Evolutionary conservation across 2,797 vertebrate genomes (phyloP).

Genomic region (Crenichthys baileyi): DNA sequence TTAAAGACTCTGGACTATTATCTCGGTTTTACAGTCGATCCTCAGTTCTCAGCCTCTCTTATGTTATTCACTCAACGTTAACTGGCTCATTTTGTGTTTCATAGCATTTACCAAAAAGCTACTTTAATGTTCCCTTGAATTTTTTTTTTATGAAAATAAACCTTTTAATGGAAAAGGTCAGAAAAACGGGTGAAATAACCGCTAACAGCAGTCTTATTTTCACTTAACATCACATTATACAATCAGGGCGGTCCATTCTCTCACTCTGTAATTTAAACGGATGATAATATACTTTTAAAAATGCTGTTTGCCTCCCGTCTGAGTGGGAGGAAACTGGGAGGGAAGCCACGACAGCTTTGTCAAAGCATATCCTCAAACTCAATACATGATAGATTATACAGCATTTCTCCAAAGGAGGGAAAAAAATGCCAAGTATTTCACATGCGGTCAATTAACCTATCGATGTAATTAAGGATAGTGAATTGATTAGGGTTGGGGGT

Average conservation of each 20-base stretch:
- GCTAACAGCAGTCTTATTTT: background rate
- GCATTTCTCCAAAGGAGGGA: conserved; percentile 43
- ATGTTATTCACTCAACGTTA: no score
- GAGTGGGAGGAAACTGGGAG: conserved; percentile 13
- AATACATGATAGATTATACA: conserved; percentile 57
- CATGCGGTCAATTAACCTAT: conserved; percentile 79
- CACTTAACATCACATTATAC: background rate
- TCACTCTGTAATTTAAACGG: background rate
- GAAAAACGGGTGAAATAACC: background rate
- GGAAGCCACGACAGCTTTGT: conserved; percentile 28
- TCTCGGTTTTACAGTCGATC: background rate
- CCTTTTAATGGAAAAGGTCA: background rate
- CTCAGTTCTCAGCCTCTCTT: background rate
- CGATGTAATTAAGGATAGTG: conserved; percentile 78
- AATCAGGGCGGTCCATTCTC: background rate
- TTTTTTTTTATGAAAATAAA: background rate
- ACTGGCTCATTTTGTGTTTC: background rate
- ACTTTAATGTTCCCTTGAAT: background rate
- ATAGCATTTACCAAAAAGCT: background rate
- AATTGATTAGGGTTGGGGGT: conserved; percentile 68
- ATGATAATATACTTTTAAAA: conserved; percentile 10
- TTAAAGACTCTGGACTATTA: conserved; percentile 7
- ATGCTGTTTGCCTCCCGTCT: conserved; percentile 18
- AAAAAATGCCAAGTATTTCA: conserved; percentile 57
- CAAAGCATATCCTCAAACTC: conserved; percentile 47